Conservation (phyloP, 2,888 invertebrate species). For the Baronia brevicornis region DNA sequence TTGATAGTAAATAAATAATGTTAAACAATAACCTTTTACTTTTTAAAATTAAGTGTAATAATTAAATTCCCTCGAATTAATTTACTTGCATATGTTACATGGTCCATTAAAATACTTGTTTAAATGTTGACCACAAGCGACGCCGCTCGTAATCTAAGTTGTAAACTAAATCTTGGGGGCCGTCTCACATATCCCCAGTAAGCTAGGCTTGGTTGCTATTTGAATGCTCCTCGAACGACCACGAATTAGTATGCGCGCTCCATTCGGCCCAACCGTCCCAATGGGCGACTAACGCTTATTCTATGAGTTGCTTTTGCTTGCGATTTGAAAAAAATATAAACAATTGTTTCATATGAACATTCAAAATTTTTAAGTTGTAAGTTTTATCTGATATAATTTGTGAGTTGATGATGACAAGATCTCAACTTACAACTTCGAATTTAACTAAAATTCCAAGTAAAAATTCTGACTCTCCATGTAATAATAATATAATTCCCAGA, state of each 20-base stretch:
- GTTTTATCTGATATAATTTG: no score
- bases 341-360: no score
- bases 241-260: slow-evolving; percentile 72
- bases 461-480: no score
- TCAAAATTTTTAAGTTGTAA: no score
- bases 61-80: slow-evolving; percentile 47
- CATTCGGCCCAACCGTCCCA: slow-evolving; percentile 58
- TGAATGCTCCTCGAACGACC: slow-evolving; percentile 64
- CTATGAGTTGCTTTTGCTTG: slow-evolving; percentile 34
- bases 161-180: slow-evolving; percentile 70
- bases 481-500: no score
- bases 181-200: slow-evolving; percentile 70
- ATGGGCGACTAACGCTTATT: slow-evolving; percentile 54
- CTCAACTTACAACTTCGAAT: no score
- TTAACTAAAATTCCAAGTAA: no score
- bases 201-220: slow-evolving; percentile 62
- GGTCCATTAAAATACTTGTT: slow-evolving; percentile 60
- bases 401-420: no score
- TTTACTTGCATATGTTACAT: slow-evolving; percentile 42
- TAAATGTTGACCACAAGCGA: slow-evolving; percentile 68
- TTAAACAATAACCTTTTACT: no score
- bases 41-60: slow-evolving; percentile 31
- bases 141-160: slow-evolving; percentile 63
- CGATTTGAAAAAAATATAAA: no score
- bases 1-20: no score